Evolutionary conservation across 2,888 invertebrate species (phyloP).

Genomic region (Agrotis clavis): DNA sequence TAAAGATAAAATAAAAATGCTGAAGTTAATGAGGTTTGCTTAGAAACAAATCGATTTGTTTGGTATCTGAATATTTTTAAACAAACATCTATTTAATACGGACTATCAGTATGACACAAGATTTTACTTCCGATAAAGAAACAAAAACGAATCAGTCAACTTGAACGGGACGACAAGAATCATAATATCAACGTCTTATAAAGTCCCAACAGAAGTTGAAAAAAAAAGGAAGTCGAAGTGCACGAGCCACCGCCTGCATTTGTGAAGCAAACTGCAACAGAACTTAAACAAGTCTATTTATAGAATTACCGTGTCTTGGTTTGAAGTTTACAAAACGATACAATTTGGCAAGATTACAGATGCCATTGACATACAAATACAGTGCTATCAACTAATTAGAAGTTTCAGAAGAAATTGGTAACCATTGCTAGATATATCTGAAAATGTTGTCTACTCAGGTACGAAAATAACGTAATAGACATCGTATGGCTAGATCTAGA

Average conservation of each 20-base stretch:
- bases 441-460: too few species aligned
- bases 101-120: neutral
- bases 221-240: constrained; percentile 35
- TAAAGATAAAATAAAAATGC: neutral
- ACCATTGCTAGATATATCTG: too few species aligned
- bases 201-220: constrained; percentile 23
- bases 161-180: constrained; percentile 3
- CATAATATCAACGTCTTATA: constrained; percentile 38
- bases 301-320: constrained; percentile 8
- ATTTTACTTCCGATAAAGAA: neutral
- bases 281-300: constrained; percentile 29
- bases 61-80: neutral
- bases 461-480: too few species aligned
- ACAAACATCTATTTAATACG: neutral
- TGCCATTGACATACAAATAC: neutral
- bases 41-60: constrained; percentile 1
- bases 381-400: neutral
- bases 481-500: neutral
- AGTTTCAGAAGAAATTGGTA: neutral
- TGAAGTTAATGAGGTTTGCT: constrained; percentile 7
- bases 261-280: constrained; percentile 37
- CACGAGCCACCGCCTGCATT: constrained; percentile 25
- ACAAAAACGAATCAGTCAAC: constrained; percentile 13
- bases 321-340: constrained; percentile 14
- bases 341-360: constrained; percentile 11